These are phyloP conservation scores for Hyperoplus immaculatus DNA, from an alignment of 2,797 vertebrate species.

Conservation along the genomic window DNA sequence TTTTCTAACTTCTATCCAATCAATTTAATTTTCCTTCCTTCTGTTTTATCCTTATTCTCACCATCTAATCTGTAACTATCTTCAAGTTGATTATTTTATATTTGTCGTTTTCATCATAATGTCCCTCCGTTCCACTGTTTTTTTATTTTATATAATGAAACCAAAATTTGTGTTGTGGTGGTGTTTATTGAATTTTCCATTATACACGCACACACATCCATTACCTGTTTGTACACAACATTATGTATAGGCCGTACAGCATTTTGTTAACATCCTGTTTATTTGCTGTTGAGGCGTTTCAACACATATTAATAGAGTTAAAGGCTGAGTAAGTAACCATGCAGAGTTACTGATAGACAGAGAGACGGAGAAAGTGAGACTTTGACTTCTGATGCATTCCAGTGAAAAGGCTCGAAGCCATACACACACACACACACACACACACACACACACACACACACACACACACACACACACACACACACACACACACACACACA, in stretches of 20 bases:
- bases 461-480: no score
- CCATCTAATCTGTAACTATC: neutral
- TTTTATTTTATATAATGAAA: constrained; percentile 16
- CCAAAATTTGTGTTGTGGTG: neutral
- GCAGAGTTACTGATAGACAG: constrained; percentile 61
- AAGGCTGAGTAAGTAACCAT: constrained; percentile 72
- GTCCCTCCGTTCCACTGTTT: neutral
- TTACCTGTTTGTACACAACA: constrained; percentile 30
- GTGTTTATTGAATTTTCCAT: constrained; percentile 37
- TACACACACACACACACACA: constrained; percentile 24
- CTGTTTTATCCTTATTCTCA: neutral
- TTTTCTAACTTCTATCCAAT: constrained; percentile 1
- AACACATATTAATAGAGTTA: constrained; percentile 72
- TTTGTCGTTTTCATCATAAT: constrained; percentile 2
- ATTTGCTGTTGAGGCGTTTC: constrained; percentile 50
- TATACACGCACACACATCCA: constrained; percentile 7
- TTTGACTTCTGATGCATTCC: constrained; percentile 56
- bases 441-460: constrained; percentile 17
- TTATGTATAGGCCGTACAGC: constrained; percentile 20
- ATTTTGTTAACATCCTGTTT: constrained; percentile 56
- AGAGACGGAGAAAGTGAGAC: constrained; percentile 43
- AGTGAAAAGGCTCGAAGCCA: constrained; percentile 26
- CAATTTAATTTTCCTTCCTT: neutral
- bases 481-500: constrained; percentile 2
- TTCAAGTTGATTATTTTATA: neutral